phyloP scores from a whole-genome alignment of 2,888 invertebrate genomes.

The Imbricaverruca yamaguchii region DNA sequence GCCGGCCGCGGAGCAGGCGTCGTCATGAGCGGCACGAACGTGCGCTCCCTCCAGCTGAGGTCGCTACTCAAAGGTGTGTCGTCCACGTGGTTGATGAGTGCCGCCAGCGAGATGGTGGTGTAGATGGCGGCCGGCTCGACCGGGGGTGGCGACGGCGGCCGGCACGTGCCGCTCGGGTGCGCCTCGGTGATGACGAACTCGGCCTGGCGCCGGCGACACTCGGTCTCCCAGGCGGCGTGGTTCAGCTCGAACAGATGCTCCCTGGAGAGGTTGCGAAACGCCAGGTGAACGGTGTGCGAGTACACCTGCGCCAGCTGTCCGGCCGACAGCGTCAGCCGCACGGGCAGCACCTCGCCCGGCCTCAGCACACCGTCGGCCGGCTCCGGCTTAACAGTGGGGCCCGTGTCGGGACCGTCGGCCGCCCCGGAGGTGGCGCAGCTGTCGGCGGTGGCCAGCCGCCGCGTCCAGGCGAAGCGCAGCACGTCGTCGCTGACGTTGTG shows the following conservation, averaged over 20 bases:
- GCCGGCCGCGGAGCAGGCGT: not conserved
- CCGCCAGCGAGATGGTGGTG: not conserved
- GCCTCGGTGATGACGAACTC: constrained; percentile 1
- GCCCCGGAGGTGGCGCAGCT: constrained; percentile 5
- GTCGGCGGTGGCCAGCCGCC: not conserved
- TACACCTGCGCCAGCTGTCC: not conserved
- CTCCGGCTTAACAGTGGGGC: not conserved
- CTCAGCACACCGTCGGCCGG: not conserved
- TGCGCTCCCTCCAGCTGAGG: not conserved
- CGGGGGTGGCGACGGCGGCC: not conserved
- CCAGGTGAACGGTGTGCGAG: not conserved
- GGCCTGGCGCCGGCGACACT: not conserved
- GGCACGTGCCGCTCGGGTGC: not conserved
- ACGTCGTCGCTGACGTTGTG: not conserved
- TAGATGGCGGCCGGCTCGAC: not conserved
- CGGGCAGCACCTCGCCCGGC: not conserved
- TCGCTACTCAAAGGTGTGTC: not conserved
- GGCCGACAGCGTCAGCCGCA: not conserved
- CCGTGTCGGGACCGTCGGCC: not conserved
- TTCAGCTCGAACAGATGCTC: not conserved
- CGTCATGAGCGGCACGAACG: not conserved
- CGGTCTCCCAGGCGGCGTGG: not conserved
- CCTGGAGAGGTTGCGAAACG: not conserved
- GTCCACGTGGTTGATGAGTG: not conserved
- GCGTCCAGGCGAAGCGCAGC: not conserved